Evolutionary conservation across 2,888 invertebrate genomes (phyloP).

Genomic region (Torymus auratus): DNA sequence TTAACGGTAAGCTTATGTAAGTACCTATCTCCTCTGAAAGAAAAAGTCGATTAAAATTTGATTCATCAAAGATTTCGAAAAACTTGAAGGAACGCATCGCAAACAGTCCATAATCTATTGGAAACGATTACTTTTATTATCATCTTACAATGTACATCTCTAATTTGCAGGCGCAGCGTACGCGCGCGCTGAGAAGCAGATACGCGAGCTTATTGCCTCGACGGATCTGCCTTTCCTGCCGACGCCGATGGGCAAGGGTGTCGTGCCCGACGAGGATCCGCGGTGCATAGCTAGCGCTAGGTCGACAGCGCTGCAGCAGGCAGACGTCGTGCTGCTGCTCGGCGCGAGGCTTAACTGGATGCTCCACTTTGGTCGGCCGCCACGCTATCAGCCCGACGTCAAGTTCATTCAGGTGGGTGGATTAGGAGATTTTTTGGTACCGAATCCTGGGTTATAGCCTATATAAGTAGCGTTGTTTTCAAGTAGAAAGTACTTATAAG

Average conservation of each 20-base stretch:
- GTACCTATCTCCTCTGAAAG: no score
- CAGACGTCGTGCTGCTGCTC: slow-evolving; percentile 91
- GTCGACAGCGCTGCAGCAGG: slow-evolving; percentile 89
- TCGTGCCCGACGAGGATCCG: slow-evolving; percentile 83
- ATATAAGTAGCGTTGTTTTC: no score
- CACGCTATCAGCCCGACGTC: slow-evolving; percentile 88
- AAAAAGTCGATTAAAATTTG: no score
- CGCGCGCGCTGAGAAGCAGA: slow-evolving; percentile 85
- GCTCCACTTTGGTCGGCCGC: slow-evolving; percentile 94
- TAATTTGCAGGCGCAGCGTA: slow-evolving; percentile 86
- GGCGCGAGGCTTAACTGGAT: slow-evolving; percentile 99
- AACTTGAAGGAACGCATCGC: no score
- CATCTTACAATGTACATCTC: background rate
- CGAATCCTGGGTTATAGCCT: no score
- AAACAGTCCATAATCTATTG: no score
- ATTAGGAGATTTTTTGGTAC: background rate
- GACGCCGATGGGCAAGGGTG: slow-evolving; percentile 96
- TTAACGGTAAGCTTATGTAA: no score
- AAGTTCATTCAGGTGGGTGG: slow-evolving; percentile 89
- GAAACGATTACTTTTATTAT: no score
- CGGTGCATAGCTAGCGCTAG: slow-evolving; percentile 92
- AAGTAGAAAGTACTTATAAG: no score
- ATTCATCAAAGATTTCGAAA: no score
- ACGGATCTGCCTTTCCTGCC: slow-evolving; percentile 92
- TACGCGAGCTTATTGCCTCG: slow-evolving; percentile 83